These are phyloP conservation scores for Danaus melanippus DNA, from an alignment of 1,140 invertebrate genomes.

Conservation along the genomic window DNA sequence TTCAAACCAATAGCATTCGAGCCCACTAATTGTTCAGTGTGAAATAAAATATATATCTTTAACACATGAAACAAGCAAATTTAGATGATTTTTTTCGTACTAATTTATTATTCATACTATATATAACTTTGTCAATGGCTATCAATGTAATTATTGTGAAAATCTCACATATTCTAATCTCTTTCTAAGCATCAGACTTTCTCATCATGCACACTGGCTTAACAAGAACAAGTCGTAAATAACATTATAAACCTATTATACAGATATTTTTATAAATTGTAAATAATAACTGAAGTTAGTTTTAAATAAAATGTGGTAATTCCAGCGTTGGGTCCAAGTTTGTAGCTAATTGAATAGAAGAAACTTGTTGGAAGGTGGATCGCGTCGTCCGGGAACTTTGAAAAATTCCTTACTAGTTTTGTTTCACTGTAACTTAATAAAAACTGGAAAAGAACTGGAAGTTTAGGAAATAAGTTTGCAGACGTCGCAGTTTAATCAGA, in stretches of 20 bases:
- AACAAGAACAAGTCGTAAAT: too few species aligned
- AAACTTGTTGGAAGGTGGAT: constrained; percentile 41
- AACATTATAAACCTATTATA: too few species aligned
- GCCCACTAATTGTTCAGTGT: too few species aligned
- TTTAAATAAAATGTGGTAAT: constrained; percentile 26
- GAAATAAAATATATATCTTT: too few species aligned
- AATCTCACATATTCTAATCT: too few species aligned
- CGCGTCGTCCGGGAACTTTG: constrained; percentile 36
- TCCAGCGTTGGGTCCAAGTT: constrained; percentile 31
- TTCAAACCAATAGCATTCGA: too few species aligned
- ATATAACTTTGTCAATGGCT: not conserved
- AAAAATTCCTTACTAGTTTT: constrained; percentile 51
- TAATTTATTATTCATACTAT: not conserved
- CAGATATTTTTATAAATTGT: too few species aligned
- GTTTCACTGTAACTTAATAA: constrained; percentile 58
- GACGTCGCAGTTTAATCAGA: constrained; percentile 22
- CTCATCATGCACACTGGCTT: too few species aligned
- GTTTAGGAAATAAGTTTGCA: constrained; percentile 35
- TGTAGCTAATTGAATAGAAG: constrained; percentile 45
- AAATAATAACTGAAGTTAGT: not conserved
- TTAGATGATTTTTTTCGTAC: not conserved
- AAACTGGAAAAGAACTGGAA: constrained; percentile 32
- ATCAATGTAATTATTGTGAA: too few species aligned
- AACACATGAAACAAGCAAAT: too few species aligned
- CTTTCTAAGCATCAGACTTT: too few species aligned